Conservation (phyloP, 2,113 vertebrate species). For the Phylloscopus trochilus region DNA sequence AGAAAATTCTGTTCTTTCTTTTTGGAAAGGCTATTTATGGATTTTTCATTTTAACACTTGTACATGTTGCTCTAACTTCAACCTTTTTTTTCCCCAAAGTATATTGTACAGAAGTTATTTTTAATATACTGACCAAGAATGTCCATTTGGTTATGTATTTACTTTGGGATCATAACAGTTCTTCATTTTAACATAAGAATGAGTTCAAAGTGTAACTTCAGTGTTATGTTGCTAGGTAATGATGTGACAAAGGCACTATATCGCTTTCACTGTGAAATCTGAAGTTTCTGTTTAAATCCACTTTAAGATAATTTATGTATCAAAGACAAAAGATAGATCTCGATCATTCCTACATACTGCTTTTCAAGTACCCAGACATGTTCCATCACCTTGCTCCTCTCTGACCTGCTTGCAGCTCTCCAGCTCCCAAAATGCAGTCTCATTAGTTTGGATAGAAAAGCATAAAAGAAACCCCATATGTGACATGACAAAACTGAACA, state of each 20-base stretch:
- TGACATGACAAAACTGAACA: not conserved
- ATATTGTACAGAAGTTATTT: not conserved
- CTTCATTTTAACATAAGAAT: not conserved
- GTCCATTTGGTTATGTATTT: not conserved
- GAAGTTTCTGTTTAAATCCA: slow-evolving; percentile 15
- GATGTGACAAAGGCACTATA: not conserved
- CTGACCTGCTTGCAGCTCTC: not conserved
- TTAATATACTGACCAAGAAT: not conserved
- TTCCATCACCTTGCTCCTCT: not conserved
- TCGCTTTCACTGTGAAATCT: not conserved
- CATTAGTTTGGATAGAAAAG: not conserved
- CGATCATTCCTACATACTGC: not conserved
- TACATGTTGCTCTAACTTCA: not conserved
- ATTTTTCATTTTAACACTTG: not conserved
- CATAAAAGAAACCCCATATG: not conserved
- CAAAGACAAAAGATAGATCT: not conserved
- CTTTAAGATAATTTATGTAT: not conserved
- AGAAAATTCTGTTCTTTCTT: not conserved
- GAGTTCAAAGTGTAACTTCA: not conserved
- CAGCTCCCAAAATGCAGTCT: not conserved
- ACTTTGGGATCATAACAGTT: not conserved
- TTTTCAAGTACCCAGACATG: not conserved
- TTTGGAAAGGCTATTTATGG: not conserved
- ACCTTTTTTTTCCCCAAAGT: accelerated
- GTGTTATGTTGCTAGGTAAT: not conserved